Evolutionary conservation across 2,113 vertebrate species (phyloP).

Genomic region (Callospermophilus lateralis): DNA sequence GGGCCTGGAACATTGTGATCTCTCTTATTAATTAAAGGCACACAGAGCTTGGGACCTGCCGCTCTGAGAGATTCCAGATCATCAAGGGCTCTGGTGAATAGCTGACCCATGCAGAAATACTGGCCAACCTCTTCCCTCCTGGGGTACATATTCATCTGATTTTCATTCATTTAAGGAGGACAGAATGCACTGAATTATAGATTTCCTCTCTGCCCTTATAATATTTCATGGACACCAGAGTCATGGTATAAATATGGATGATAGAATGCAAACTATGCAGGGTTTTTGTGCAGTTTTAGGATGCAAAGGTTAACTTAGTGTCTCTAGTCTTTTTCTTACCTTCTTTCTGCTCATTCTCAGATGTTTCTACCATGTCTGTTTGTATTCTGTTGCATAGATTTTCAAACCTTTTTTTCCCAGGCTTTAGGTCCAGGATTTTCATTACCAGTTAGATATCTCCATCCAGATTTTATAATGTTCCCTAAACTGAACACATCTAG

Average conservation of each 20-base stretch:
- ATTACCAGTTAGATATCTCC: neutral
- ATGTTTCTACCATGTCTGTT: neutral
- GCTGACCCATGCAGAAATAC: neutral
- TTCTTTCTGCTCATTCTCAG: neutral
- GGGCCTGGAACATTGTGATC: constrained; percentile 69
- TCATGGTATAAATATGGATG: neutral
- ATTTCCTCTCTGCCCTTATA: constrained; percentile 15
- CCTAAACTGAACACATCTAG: neutral
- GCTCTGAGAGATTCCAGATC: constrained; percentile 68
- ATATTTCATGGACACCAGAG: neutral
- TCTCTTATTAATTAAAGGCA: constrained; percentile 66
- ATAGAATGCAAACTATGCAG: neutral
- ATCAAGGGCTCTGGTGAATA: neutral
- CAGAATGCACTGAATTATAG: neutral
- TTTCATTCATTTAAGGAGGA: constrained; percentile 49
- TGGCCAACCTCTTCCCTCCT: neutral
- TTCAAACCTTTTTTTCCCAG: neutral
- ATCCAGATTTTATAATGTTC: neutral
- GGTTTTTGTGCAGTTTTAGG: neutral
- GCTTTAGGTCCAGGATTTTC: neutral
- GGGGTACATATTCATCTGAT: neutral
- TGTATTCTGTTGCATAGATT: neutral
- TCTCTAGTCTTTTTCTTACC: neutral
- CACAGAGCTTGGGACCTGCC: neutral
- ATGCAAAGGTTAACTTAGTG: neutral